Percentiles rank a stretch among this genome's conserved stretches.
Conservation (phyloP, 2,797 vertebrate species). For the Hydrophis major region DNA sequence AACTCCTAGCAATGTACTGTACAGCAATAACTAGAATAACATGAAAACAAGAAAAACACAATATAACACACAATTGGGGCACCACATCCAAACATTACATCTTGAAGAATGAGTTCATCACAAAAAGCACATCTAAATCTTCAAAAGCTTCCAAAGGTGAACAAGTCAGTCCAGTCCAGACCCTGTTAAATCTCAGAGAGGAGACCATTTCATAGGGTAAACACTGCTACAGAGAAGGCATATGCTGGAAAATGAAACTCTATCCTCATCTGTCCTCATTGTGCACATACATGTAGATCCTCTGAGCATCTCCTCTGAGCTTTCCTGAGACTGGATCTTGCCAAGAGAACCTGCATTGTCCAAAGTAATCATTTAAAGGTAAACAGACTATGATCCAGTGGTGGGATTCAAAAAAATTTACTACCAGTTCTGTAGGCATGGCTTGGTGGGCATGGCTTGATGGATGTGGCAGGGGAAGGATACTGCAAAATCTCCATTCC, state of each 20-base stretch:
- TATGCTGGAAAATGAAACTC: background rate
- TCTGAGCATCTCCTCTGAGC: background rate
- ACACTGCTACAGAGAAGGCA: no score
- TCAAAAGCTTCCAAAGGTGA: background rate
- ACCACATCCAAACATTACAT: background rate
- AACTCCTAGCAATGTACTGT: background rate
- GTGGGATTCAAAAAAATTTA: no score
- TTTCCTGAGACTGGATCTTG: background rate
- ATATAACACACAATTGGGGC: background rate
- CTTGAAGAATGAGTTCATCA: background rate
- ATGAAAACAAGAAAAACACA: background rate
- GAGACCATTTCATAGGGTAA: background rate
- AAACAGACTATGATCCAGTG: background rate
- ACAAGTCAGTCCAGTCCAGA: background rate
- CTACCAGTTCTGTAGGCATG: no score
- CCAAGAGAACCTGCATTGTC: background rate
- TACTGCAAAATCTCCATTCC: no score
- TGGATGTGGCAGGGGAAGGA: no score
- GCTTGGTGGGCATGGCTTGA: no score
- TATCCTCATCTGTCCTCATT: background rate
- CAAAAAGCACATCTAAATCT: background rate
- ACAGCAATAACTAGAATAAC: background rate
- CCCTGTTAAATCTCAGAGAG: background rate
- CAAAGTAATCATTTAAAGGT: background rate
- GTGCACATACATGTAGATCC: background rate